A percentile compares a stretch with the other conserved stretches of the same genome.
Evolutionary conservation across 2,888 invertebrate genomes (phyloP).

Genomic region (Bellardia pandia): DNA sequence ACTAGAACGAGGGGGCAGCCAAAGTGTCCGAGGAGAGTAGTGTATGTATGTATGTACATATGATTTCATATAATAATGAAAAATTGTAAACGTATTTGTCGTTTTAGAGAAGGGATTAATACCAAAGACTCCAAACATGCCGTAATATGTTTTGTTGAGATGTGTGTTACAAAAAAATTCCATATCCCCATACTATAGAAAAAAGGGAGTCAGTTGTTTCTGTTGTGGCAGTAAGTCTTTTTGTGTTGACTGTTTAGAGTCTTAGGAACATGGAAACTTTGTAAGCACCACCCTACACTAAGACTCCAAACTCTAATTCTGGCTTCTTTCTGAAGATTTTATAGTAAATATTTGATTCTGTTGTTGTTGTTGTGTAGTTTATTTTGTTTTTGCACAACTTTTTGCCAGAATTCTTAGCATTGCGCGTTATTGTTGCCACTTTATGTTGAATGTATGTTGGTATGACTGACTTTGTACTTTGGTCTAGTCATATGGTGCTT

Average conservation of each 20-base stretch:
- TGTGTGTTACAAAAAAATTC: slow-evolving; percentile 73
- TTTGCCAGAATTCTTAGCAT: slow-evolving; percentile 64
- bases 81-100: slow-evolving; percentile 73
- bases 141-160: slow-evolving; percentile 64
- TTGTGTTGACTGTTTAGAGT: slow-evolving; percentile 14
- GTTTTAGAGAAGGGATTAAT: slow-evolving; percentile 69
- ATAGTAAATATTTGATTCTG: slow-evolving; percentile 29
- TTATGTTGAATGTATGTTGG: slow-evolving; percentile 72
- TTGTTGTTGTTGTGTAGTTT: slow-evolving; percentile 11
- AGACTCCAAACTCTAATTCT: slow-evolving; percentile 38
- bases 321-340: slow-evolving; percentile 52
- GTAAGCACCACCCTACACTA: slow-evolving; percentile 68
- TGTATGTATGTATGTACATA: too few species aligned
- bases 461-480: slow-evolving; percentile 42
- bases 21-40: background rate
- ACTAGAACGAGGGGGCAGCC: background rate
- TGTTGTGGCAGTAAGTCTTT: background rate
- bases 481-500: slow-evolving; percentile 65
- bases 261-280: slow-evolving; percentile 38
- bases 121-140: slow-evolving; percentile 66
- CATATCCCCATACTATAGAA: slow-evolving; percentile 56
- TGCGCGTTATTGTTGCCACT: slow-evolving; percentile 73
- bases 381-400: background rate
- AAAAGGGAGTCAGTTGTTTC: slow-evolving; percentile 9
- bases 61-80: slow-evolving; percentile 72